phyloP scores from a whole-genome alignment of 2,113 vertebrate genomes.

The Apodemus sylvaticus region DNA sequence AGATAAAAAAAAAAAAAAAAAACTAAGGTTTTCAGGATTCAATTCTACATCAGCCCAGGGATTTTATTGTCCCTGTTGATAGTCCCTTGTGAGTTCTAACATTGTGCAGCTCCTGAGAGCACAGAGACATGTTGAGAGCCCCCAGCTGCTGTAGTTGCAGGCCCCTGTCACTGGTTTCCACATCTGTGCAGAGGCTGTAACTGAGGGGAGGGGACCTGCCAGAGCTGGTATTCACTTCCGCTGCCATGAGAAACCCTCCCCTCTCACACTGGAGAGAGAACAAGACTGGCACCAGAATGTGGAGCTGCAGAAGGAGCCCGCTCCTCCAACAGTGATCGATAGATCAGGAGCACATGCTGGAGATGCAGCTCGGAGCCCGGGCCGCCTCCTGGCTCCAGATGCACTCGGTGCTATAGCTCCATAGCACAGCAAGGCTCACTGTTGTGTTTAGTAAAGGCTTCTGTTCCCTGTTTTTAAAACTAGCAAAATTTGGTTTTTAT shows the following conservation, averaged over 20 bases:
- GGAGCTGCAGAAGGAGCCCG: neutral
- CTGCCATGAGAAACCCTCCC: neutral
- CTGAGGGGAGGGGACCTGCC: too few species aligned
- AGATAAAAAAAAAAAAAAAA: neutral
- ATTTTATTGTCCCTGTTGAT: too few species aligned
- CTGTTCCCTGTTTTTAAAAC: constrained; percentile 22
- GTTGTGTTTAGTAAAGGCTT: constrained; percentile 4
- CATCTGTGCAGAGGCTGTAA: neutral
- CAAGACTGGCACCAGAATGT: neutral
- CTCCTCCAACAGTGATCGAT: neutral
- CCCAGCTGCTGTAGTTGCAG: neutral
- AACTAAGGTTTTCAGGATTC: neutral
- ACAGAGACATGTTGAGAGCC: neutral
- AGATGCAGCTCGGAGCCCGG: neutral
- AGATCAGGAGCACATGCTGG: neutral
- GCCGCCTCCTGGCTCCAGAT: neutral
- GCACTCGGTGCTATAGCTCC: neutral
- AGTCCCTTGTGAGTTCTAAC: neutral
- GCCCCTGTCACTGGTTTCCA: neutral
- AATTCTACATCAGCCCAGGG: neutral
- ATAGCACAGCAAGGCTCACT: neutral
- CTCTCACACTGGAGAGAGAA: neutral
- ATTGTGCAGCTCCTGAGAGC: neutral
- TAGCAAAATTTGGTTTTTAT: constrained; percentile 38
- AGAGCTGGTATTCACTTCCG: neutral